These are phyloP conservation scores for Wiebesia pumilae DNA, from an alignment of 1,140 invertebrate genomes.

Conservation along the genomic window DNA sequence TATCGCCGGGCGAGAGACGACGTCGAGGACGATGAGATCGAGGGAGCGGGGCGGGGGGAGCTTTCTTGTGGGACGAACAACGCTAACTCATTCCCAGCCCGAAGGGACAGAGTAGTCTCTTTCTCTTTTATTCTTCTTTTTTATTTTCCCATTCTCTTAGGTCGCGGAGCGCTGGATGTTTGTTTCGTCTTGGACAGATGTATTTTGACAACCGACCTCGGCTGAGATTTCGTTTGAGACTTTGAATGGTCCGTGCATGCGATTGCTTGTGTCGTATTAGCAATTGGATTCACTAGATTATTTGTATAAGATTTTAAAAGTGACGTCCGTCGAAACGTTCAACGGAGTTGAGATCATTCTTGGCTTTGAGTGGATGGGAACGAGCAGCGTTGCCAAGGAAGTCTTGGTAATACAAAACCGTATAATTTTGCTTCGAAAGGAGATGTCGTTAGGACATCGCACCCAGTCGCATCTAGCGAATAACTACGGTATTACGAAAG, in stretches of 20 bases:
- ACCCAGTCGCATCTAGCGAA: not conserved
- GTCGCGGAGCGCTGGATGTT: not conserved
- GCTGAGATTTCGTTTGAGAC: not conserved
- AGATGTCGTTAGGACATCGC: not conserved
- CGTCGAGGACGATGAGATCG: slow-evolving; percentile 49
- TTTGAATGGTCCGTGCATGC: not conserved
- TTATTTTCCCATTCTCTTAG: not conserved
- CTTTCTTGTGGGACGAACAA: slow-evolving; percentile 70
- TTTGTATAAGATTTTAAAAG: not conserved
- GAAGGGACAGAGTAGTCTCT: slow-evolving; percentile 50
- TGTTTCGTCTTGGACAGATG: slow-evolving; percentile 2
- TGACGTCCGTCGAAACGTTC: not conserved
- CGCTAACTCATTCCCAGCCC: slow-evolving; percentile 71
- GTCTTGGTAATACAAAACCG: not conserved
- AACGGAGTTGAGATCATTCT: not conserved
- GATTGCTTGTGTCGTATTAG: not conserved
- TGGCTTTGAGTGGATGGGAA: not conserved
- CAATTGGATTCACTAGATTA: not conserved
- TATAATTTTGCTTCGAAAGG: slow-evolving; percentile 18
- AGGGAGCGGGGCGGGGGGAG: slow-evolving; percentile 20
- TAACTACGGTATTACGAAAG: not conserved
- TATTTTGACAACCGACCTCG: not conserved
- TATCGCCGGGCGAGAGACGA: slow-evolving; percentile 44
- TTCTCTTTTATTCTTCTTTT: slow-evolving; percentile 2
- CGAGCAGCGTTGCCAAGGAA: not conserved